Conservation (phyloP, 2,888 invertebrate species). For the Bombyx huttoni region DNA sequence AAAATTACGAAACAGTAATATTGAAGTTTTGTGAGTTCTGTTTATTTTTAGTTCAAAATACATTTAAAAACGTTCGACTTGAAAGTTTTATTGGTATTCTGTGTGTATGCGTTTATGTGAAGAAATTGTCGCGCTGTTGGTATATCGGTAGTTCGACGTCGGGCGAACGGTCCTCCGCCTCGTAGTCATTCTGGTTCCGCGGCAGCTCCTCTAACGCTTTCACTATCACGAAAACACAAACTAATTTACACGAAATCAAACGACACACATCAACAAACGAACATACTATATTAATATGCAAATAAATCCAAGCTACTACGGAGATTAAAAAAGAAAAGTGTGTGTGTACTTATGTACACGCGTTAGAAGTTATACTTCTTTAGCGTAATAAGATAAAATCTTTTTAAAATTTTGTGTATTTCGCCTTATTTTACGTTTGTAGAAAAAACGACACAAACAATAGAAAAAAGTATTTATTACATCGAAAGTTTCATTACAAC, state of each 20-base stretch:
- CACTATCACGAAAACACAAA: slow-evolving; percentile 52
- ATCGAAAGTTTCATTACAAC: too few species aligned
- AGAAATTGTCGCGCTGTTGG: slow-evolving; percentile 90
- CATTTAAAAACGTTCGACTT: neutral
- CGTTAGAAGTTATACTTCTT: too few species aligned
- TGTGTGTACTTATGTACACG: too few species aligned
- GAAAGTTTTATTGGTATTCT: too few species aligned
- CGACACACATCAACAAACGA: slow-evolving; percentile 9
- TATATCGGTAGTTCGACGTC: slow-evolving; percentile 85
- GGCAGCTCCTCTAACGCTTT: slow-evolving; percentile 85
- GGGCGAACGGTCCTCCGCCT: slow-evolving; percentile 82
- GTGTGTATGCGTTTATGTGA: slow-evolving; percentile 52
- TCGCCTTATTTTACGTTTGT: too few species aligned
- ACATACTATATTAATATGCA: slow-evolving; percentile 14
- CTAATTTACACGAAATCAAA: slow-evolving; percentile 11
- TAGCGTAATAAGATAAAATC: too few species aligned
- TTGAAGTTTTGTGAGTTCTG: neutral
- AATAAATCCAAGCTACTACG: slow-evolving; percentile 14
- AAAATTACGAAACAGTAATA: neutral
- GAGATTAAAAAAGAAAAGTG: slow-evolving; percentile 11
- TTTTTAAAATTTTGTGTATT: too few species aligned
- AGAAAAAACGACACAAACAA: too few species aligned
- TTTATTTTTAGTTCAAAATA: neutral
- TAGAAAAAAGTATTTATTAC: too few species aligned
- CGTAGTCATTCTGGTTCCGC: slow-evolving; percentile 67